These are phyloP conservation scores for Caenorhabditis becei DNA, from an alignment of 2,888 invertebrate genomes.

Conservation along the genomic window DNA sequence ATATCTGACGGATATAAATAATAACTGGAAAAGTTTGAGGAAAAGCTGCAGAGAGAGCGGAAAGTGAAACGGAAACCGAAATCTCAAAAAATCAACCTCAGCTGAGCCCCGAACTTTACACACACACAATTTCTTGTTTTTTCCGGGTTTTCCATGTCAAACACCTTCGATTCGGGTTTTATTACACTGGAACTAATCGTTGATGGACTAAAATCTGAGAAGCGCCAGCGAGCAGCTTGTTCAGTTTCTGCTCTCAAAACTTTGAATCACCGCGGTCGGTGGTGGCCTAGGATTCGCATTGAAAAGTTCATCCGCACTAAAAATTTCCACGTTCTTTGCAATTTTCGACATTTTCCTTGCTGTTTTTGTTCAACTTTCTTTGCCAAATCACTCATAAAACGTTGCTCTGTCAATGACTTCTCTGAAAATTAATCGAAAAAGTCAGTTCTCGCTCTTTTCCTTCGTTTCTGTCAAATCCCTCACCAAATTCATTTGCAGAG, in stretches of 20 bases:
- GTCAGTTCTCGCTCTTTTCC: constrained; percentile 16
- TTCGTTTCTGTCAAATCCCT: neutral
- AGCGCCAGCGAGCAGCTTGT: neutral
- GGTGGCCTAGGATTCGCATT: neutral
- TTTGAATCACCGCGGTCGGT: neutral
- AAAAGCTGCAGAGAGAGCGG: neutral
- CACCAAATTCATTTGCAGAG: constrained; percentile 14
- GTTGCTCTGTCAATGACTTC: constrained; percentile 2
- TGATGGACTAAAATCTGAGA: neutral
- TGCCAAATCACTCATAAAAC: no score
- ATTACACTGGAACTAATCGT: constrained; percentile 3
- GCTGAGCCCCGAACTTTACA: constrained; percentile 7
- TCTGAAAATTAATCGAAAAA: constrained; percentile 44
- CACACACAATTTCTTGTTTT: no score
- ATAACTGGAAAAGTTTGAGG: neutral
- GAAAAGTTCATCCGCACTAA: neutral
- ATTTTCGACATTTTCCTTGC: no score
- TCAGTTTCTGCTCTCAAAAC: neutral
- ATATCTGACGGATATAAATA: neutral
- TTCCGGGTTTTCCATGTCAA: constrained; percentile 11
- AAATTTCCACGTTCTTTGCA: no score
- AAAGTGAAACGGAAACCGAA: neutral
- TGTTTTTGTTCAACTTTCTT: neutral
- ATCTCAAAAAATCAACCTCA: neutral
- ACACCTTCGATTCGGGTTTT: constrained; percentile 14